Percentiles rank a stretch among this genome's conserved stretches.
Evolutionary conservation across 2,888 invertebrate genomes (phyloP).

Genomic region (Limnephilus rhombicus): DNA sequence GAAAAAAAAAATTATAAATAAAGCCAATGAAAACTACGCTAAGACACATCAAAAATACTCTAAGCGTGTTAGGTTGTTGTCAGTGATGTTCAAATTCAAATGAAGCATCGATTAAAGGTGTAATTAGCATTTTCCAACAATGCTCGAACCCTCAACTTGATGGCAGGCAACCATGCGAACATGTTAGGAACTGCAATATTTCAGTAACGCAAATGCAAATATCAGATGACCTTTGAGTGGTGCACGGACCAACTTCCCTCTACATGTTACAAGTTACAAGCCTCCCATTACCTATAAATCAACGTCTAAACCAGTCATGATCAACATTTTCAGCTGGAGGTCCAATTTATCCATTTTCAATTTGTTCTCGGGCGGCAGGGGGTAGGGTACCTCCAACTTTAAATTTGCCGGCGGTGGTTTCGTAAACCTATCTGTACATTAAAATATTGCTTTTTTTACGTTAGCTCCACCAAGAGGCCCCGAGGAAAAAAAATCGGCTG

Average conservation of each 20-base stretch:
- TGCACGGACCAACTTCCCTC: neutral
- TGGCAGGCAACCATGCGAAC: slow-evolving; percentile 4
- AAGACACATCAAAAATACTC: neutral
- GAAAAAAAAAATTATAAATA: neutral
- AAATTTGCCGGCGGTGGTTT: no score
- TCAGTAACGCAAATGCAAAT: slow-evolving; percentile 38
- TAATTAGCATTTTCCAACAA: neutral
- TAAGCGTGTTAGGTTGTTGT: neutral
- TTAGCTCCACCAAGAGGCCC: no score
- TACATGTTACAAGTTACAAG: neutral
- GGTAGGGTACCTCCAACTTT: no score
- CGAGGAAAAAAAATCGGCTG: no score
- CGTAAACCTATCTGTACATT: no score
- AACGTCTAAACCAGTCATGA: neutral
- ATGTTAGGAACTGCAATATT: slow-evolving; percentile 21
- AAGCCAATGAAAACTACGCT: neutral
- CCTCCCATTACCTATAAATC: neutral
- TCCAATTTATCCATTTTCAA: no score
- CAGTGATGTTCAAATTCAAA: neutral
- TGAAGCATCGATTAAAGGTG: neutral
- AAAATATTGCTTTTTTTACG: no score
- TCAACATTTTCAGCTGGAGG: no score
- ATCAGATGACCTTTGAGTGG: slow-evolving; percentile 29
- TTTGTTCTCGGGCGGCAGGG: no score
- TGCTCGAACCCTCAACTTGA: neutral